A percentile compares a stretch with the other conserved stretches of the same genome.
phyloP scores from a whole-genome alignment of 2,113 vertebrate genomes.

The Tylochromis polylepis region DNA sequence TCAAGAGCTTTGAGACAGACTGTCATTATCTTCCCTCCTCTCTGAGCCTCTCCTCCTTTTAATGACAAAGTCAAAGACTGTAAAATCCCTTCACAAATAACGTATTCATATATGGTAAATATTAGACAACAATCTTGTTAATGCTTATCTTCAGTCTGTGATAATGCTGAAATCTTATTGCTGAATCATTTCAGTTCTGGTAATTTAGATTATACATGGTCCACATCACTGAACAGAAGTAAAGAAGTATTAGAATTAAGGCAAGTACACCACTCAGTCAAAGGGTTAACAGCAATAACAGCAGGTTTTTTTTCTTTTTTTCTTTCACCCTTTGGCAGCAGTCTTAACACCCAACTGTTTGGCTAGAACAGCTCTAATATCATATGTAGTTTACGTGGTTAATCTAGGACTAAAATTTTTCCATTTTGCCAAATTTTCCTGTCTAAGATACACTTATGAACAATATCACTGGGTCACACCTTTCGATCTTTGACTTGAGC shows the following conservation, averaged over 20 bases:
- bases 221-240: background rate
- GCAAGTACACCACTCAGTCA: background rate
- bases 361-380: background rate
- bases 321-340: background rate
- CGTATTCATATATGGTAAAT: background rate
- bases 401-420: background rate
- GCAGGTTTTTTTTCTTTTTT: background rate
- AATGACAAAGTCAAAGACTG: constrained; percentile 4
- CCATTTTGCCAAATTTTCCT: background rate
- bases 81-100: background rate
- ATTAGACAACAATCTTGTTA: background rate
- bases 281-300: background rate
- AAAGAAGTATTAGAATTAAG: constrained; percentile 9
- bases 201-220: background rate
- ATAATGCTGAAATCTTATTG: constrained; percentile 5
- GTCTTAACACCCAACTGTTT: background rate
- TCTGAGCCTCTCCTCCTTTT: background rate
- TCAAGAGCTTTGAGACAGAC: background rate
- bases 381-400: background rate
- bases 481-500: background rate
- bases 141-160: background rate
- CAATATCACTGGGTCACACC: background rate
- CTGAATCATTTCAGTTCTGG: background rate
- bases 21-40: constrained; percentile 12
- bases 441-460: background rate